phyloP scores from a whole-genome alignment of 2,797 vertebrate species.

The Pangasius sanitwongsei region DNA sequence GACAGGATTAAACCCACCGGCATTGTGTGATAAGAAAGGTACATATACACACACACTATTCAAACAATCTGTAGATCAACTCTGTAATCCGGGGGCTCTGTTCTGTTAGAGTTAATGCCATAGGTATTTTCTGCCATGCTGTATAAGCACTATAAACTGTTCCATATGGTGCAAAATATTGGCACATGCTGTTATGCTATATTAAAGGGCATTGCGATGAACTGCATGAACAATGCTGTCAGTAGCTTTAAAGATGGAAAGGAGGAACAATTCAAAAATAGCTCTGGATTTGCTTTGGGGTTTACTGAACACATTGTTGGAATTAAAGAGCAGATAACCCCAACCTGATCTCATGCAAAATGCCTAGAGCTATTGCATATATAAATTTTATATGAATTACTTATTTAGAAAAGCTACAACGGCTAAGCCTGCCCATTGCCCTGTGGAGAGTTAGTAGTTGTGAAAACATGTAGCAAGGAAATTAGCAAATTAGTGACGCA shows the following conservation, averaged over 20 bases:
- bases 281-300: background rate
- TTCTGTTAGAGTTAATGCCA: constrained; percentile 46
- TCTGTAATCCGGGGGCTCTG: constrained; percentile 71
- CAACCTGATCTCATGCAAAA: background rate
- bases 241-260: background rate
- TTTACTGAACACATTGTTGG: background rate
- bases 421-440: background rate
- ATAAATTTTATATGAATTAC: background rate
- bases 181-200: constrained; percentile 11
- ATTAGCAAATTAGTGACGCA: background rate
- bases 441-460: background rate
- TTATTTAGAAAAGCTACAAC: background rate
- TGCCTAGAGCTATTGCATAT: background rate
- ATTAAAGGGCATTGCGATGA: background rate
- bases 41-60: constrained; percentile 36
- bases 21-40: constrained; percentile 46
- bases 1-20: constrained; percentile 25
- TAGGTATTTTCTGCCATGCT: background rate
- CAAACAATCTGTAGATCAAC: constrained; percentile 47
- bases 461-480: background rate
- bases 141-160: background rate
- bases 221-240: background rate
- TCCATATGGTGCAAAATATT: constrained; percentile 28
- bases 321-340: background rate
- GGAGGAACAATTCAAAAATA: background rate